These are phyloP conservation scores for Calephelis virginiensis DNA, from an alignment of 1,140 invertebrate species.

Conservation along the genomic window DNA sequence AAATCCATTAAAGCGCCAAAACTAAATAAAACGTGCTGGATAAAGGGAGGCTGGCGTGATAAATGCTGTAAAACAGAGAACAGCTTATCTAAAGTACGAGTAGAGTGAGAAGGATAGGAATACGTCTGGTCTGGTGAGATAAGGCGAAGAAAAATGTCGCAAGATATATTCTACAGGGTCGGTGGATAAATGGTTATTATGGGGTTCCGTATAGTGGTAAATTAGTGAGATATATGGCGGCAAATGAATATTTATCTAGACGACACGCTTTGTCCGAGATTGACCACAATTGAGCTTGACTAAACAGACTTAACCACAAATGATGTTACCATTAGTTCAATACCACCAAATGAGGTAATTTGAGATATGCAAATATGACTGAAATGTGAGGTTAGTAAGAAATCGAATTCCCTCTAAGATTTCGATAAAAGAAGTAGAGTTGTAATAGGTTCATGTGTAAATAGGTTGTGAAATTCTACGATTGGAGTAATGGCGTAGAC, in stretches of 20 bases:
- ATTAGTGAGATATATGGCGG: constrained; percentile 72
- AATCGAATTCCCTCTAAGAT: no score
- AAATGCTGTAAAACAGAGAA: constrained; percentile 47
- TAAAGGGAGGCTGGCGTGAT: constrained; percentile 56
- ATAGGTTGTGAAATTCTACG: no score
- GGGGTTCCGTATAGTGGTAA: constrained; percentile 65
- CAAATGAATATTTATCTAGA: constrained; percentile 72
- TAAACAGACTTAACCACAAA: constrained; percentile 1
- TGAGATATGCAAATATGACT: no score
- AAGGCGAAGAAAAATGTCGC: constrained; percentile 75
- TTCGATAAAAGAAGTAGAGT: no score
- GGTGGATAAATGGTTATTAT: constrained; percentile 71
- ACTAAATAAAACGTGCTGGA: constrained; percentile 69
- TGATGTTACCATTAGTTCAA: no score
- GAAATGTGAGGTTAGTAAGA: no score
- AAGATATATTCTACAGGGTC: constrained; percentile 65
- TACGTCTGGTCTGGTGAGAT: constrained; percentile 64
- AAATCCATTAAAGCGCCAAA: constrained; percentile 68
- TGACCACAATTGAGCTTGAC: constrained; percentile 3
- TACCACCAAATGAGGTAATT: no score
- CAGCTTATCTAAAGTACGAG: constrained; percentile 19
- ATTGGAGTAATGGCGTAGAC: no score
- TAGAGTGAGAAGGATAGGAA: constrained; percentile 38
- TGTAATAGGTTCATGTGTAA: no score
- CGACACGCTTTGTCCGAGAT: constrained; percentile 24